A percentile compares a stretch with the other conserved stretches of the same genome.
Conservation (phyloP, 2,888 invertebrate genomes). For the Netelia inedita region DNA sequence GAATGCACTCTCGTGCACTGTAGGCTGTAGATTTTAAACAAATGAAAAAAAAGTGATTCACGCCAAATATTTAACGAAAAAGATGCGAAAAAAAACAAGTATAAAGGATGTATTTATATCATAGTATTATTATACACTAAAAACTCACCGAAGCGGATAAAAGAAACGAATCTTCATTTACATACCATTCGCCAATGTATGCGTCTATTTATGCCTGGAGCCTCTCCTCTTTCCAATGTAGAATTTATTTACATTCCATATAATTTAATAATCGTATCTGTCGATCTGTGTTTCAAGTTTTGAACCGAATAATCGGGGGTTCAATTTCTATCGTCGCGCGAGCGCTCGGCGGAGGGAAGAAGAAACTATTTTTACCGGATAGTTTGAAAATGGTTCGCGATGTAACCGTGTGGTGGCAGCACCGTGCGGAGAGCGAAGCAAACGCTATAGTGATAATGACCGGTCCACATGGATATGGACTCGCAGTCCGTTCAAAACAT, state of each 20-base stretch:
- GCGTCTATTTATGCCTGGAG: not conserved
- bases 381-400: not conserved
- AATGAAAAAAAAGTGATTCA: slow-evolving; percentile 74
- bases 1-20: slow-evolving; percentile 21
- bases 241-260: slow-evolving; percentile 5
- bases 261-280: not conserved
- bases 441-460: not conserved
- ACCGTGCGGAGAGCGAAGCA: not conserved
- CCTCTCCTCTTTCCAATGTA: not conserved
- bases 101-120: slow-evolving; percentile 75
- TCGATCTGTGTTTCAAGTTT: not conserved
- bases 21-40: slow-evolving; percentile 73
- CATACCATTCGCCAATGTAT: not conserved
- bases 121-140: slow-evolving; percentile 71
- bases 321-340: not conserved
- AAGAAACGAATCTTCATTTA: slow-evolving; percentile 16
- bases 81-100: slow-evolving; percentile 50
- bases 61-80: slow-evolving; percentile 79
- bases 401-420: slow-evolving; percentile 9
- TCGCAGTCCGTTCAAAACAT: not conserved
- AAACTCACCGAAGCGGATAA: slow-evolving; percentile 32
- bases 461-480: not conserved
- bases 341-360: not conserved
- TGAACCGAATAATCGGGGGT: no score
- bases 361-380: slow-evolving; percentile 1